Conservation (phyloP, 2,797 vertebrate genomes). For the Channallabes apus region DNA sequence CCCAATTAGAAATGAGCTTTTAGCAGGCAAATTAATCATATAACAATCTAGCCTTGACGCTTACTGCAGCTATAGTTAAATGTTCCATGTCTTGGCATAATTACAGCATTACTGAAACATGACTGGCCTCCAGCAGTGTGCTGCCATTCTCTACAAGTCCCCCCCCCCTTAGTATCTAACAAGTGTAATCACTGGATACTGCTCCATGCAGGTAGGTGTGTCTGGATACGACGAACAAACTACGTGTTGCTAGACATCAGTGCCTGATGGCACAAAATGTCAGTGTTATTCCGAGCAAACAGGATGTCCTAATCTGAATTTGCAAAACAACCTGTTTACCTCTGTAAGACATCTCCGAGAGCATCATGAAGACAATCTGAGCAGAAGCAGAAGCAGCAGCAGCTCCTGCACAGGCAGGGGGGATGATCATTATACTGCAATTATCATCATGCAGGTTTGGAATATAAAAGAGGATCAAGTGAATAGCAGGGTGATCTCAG, state of each 20-base stretch:
- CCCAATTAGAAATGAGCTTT: constrained; percentile 31
- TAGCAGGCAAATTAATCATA: constrained; percentile 40
- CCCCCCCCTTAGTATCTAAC: constrained; percentile 25
- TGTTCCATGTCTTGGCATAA: constrained; percentile 32
- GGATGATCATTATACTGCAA: constrained; percentile 56
- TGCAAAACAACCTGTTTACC: constrained; percentile 52
- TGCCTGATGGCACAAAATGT: constrained; percentile 7
- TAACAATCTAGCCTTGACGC: constrained; percentile 27
- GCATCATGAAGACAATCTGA: constrained; percentile 37
- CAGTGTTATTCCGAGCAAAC: constrained; percentile 10
- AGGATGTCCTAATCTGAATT: constrained; percentile 23
- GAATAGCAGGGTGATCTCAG: constrained; percentile 53
- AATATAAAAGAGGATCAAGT: constrained; percentile 54
- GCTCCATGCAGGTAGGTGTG: background rate
- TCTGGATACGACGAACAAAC: background rate
- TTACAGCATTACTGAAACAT: constrained; percentile 50
- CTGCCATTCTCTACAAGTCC: constrained; percentile 34
- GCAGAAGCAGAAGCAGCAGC: constrained; percentile 18
- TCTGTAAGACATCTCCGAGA: constrained; percentile 36
- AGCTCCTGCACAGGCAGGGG: constrained; percentile 39
- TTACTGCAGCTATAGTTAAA: constrained; percentile 45
- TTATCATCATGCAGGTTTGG: constrained; percentile 59
- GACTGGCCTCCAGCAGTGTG: constrained; percentile 34
- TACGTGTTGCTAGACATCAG: background rate
- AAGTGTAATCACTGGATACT: constrained; percentile 15